Evolutionary conservation across 2,888 invertebrate species (phyloP).

Genomic region (Microdon myrmicae): DNA sequence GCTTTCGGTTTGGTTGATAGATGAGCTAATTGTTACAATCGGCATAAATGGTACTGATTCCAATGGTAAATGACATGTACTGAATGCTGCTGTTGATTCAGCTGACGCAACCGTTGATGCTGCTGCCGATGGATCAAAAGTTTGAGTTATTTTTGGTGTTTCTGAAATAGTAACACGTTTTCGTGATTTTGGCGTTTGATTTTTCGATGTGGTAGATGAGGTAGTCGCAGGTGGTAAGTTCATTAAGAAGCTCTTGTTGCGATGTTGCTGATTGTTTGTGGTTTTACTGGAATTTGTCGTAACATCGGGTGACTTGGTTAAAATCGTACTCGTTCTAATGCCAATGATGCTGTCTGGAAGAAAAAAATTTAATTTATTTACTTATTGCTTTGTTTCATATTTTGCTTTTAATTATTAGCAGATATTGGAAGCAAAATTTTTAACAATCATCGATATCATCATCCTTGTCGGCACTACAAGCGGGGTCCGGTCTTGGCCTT

Average conservation of each 20-base stretch:
- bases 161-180: slow-evolving; percentile 66
- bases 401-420: neutral
- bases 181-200: slow-evolving; percentile 63
- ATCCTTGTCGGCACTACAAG: too few species aligned
- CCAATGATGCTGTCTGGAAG: slow-evolving; percentile 65
- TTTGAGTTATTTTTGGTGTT: slow-evolving; percentile 61
- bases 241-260: slow-evolving; percentile 61
- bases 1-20: slow-evolving; percentile 34
- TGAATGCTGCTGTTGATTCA: slow-evolving; percentile 10
- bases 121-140: slow-evolving; percentile 61
- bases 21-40: slow-evolving; percentile 55
- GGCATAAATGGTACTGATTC: slow-evolving; percentile 50
- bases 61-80: slow-evolving; percentile 12
- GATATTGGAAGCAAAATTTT: too few species aligned
- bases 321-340: slow-evolving; percentile 60
- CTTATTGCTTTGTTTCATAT: neutral
- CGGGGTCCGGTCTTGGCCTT: too few species aligned
- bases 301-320: slow-evolving; percentile 43
- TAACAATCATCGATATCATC: too few species aligned
- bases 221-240: slow-evolving; percentile 21
- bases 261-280: slow-evolving; percentile 43
- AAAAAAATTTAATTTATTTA: neutral
- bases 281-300: slow-evolving; percentile 16
- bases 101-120: slow-evolving; percentile 47
- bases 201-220: slow-evolving; percentile 54